A percentile compares a stretch with the other conserved stretches of the same genome.
Evolutionary conservation across 2,113 vertebrate genomes (phyloP).

Genomic region (Clupea harengus): DNA sequence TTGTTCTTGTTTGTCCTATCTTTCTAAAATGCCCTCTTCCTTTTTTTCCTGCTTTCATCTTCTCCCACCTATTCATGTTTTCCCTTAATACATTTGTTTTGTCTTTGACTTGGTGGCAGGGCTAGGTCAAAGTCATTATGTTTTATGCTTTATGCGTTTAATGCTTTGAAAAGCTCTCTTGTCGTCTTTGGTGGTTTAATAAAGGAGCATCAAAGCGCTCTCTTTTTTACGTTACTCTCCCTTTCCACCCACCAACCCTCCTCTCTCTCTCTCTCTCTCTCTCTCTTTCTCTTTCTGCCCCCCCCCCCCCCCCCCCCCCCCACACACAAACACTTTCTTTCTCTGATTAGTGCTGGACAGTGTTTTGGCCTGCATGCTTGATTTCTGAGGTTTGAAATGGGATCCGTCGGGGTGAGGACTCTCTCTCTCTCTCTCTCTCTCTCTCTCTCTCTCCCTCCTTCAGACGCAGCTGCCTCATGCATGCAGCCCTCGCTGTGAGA

Average conservation of each 20-base stretch:
- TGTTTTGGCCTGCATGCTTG: constrained; percentile 60
- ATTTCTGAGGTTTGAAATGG: constrained; percentile 65
- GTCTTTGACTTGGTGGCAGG: constrained; percentile 1
- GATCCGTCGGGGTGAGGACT: constrained; percentile 59
- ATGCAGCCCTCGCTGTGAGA: neutral
- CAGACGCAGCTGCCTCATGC: neutral
- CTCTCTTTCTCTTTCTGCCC: constrained; percentile 36
- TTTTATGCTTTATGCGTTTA: neutral
- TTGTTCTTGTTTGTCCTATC: constrained; percentile 3
- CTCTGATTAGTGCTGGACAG: constrained; percentile 55
- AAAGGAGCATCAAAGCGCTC: neutral
- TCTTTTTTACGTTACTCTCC: neutral
- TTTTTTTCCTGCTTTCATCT: constrained; percentile 26
- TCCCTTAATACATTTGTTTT: neutral
- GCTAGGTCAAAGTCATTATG: neutral
- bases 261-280: constrained; percentile 23
- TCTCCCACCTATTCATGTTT: neutral
- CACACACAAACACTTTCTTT: neutral
- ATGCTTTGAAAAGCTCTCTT: neutral
- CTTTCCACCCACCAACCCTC: neutral
- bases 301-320: constrained; percentile 39
- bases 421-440: constrained; percentile 35
- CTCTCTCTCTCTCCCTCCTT: constrained; percentile 32
- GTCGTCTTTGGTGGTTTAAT: neutral
- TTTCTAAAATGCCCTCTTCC: constrained; percentile 34